Evolutionary conservation across 2,113 vertebrate genomes (phyloP).

Genomic region (Megatriorchis doriae): DNA sequence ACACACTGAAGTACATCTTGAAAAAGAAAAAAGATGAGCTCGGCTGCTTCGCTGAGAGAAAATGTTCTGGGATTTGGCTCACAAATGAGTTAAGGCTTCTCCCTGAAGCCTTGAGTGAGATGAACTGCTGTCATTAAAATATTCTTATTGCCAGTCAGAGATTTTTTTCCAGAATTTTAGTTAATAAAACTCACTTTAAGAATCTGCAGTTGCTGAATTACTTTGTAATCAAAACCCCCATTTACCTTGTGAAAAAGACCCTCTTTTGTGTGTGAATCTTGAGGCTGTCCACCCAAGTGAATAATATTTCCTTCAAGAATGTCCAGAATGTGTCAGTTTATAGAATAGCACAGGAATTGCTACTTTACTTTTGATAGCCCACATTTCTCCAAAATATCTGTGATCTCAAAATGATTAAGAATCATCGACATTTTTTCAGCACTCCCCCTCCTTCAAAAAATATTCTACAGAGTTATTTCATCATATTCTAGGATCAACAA

Average conservation of each 20-base stretch:
- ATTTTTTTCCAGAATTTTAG: not conserved
- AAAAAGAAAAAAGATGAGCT: not conserved
- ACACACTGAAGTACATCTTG: not conserved
- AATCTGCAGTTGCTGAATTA: not conserved
- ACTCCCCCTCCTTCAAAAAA: not conserved
- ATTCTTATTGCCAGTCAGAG: not conserved
- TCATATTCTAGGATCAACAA: not conserved
- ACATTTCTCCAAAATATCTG: not conserved
- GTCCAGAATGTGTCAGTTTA: not conserved
- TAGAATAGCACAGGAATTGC: not conserved
- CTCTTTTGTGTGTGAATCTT: not conserved
- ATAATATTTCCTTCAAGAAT: not conserved
- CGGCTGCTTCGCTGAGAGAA: not conserved
- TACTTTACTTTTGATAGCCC: not conserved
- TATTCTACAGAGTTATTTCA: not conserved
- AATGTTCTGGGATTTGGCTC: not conserved
- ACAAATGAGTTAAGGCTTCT: not conserved
- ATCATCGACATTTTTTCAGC: not conserved
- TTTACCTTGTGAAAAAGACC: not conserved
- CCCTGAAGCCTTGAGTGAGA: not conserved
- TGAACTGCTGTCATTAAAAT: not conserved
- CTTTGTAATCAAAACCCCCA: not conserved
- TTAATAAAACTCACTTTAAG: not conserved
- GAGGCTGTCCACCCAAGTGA: not conserved
- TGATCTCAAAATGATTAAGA: not conserved